Percentiles rank a stretch among this genome's conserved stretches.
Evolutionary conservation across 2,113 vertebrate genomes (phyloP).

Genomic region (Gnathonemus echidnorhynchus): DNA sequence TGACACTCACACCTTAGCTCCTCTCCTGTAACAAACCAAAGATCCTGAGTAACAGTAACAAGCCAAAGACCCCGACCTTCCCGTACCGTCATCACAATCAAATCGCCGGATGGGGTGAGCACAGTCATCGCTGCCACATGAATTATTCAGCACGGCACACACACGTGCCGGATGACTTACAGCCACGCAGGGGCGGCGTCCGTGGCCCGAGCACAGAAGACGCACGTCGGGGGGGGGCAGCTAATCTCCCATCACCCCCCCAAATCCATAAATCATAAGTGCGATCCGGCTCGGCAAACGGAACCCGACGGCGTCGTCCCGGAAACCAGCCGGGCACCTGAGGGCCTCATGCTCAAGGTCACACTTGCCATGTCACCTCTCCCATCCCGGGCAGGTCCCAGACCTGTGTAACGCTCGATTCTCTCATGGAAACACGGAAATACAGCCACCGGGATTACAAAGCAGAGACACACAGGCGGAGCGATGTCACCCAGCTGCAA

Average conservation of each 20-base stretch:
- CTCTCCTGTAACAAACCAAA: background rate
- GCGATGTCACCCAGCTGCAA: background rate
- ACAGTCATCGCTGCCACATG: background rate
- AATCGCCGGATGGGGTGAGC: background rate
- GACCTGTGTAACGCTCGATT: no score
- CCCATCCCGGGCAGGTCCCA: background rate
- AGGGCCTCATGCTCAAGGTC: background rate
- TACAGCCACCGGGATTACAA: background rate
- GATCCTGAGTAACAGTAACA: no score
- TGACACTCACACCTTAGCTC: background rate
- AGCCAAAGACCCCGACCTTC: background rate
- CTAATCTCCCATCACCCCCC: background rate
- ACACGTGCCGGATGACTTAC: background rate
- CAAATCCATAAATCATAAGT: conserved; percentile 32
- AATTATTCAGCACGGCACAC: background rate
- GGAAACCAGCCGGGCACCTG: background rate
- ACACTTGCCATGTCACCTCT: background rate
- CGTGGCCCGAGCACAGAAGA: background rate
- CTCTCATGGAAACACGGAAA: background rate
- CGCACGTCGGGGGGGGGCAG: background rate
- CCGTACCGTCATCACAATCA: background rate
- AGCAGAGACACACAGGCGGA: background rate
- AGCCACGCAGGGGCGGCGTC: background rate
- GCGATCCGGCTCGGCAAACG: background rate
- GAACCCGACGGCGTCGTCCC: background rate